These are phyloP conservation scores for Punctoribates punctum DNA, from an alignment of 2,888 invertebrate species.

Conservation along the genomic window DNA sequence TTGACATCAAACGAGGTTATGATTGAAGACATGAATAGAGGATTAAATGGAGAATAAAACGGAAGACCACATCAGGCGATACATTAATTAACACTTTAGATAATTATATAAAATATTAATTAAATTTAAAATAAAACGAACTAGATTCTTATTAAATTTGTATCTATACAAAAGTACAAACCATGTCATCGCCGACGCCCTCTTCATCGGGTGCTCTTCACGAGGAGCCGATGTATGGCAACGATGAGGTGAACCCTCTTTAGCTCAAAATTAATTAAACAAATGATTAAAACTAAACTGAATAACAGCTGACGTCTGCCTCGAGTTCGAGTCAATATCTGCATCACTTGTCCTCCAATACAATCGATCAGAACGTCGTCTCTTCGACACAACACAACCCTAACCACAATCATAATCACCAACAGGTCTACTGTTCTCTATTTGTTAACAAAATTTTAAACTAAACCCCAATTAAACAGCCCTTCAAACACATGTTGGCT, in stretches of 20 bases:
- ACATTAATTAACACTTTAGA: neutral
- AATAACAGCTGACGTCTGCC: slow-evolving; percentile 19
- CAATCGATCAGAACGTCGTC: slow-evolving; percentile 17
- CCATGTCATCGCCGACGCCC: slow-evolving; percentile 30
- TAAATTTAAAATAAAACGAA: neutral
- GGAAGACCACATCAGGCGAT: too few species aligned
- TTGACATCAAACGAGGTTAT: too few species aligned
- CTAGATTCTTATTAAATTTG: neutral
- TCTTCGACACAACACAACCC: slow-evolving; percentile 33
- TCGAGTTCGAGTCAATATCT: slow-evolving; percentile 32
- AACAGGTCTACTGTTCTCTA: slow-evolving; percentile 11
- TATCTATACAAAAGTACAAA: neutral
- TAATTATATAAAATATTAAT: neutral
- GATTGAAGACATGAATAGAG: too few species aligned
- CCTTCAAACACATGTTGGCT: slow-evolving; percentile 47
- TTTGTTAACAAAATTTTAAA: neutral
- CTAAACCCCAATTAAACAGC: neutral
- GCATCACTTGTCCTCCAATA: slow-evolving; percentile 21
- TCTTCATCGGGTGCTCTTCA: slow-evolving; percentile 29
- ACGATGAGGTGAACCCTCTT: slow-evolving; percentile 16
- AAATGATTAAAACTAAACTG: neutral
- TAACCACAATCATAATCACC: slow-evolving; percentile 30
- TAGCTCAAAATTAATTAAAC: neutral
- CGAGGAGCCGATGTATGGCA: slow-evolving; percentile 4
- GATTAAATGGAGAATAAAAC: too few species aligned